Conservation (phyloP, 2,797 vertebrate species). For the Megalops cyprinoides region DNA sequence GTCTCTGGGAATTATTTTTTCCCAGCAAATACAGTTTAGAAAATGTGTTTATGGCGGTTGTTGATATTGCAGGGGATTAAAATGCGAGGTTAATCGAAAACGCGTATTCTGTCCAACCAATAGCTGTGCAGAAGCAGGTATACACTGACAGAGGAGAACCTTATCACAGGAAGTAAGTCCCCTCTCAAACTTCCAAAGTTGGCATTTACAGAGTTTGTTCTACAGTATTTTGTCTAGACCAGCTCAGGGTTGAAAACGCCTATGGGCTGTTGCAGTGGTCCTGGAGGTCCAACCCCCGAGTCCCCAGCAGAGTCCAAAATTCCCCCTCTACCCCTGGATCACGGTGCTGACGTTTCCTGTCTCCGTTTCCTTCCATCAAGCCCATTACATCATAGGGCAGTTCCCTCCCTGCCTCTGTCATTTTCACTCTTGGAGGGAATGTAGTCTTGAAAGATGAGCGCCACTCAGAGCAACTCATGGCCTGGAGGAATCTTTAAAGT, state of each 20-base stretch:
- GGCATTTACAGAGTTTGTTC: neutral
- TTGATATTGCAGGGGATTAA: conserved; percentile 9
- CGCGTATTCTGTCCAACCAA: neutral
- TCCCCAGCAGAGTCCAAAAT: neutral
- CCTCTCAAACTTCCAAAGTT: neutral
- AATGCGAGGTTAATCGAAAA: neutral
- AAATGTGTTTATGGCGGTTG: conserved; percentile 26
- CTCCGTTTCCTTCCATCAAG: conserved; percentile 18
- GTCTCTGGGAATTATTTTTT: conserved; percentile 50
- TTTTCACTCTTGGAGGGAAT: neutral
- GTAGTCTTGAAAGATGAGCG: neutral
- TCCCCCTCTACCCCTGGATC: neutral
- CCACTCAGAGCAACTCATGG: neutral
- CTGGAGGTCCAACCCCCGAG: conserved; percentile 3
- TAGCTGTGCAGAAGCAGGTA: neutral
- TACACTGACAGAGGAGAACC: neutral
- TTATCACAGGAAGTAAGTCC: neutral
- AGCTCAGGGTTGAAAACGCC: neutral
- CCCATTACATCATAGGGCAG: conserved; percentile 27
- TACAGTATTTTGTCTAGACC: neutral
- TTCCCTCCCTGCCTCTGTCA: neutral
- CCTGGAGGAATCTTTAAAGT: neutral
- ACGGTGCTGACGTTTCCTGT: conserved; percentile 14
- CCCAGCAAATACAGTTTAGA: conserved; percentile 12
- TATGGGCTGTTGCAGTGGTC: neutral